Base-by-base conservation (phyloP, 2,888 invertebrate genomes). In the Chrysina gloriosa region DNA sequence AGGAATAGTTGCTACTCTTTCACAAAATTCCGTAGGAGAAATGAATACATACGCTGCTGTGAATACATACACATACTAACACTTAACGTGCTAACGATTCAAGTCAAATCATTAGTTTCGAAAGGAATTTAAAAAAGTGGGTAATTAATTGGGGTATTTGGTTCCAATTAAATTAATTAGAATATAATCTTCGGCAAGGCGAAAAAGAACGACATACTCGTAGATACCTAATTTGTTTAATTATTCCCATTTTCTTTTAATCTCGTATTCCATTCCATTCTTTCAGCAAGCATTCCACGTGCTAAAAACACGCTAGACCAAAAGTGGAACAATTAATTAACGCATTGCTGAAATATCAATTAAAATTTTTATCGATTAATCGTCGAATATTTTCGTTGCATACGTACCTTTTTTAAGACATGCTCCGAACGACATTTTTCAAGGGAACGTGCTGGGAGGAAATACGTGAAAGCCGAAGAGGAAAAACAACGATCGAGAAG, bases 161-260 rank as follows among this genome's bases (percentile, higher is more conserved):
- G 52, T 52, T 52, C 52, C 31, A 31, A 52, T 52, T 52, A 52
- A 52, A 27, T 52, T 52, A 52, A 52, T 52, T 52, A 52, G 52
- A 52, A 52, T 52, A 29, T 52, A 52, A 29, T 52, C 52, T 11
- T 7, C 29, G 29, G 11, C 52, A 14, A 52, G 27, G 31, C 27
- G 16, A 50, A 7, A 29, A 52, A 16, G 5, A 52, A 36, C 11
- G 36, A n/a, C n/a, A 36, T 36, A 11, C 39, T n/a, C 4, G 5
- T 52, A 27, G 14, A 52, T 52, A 52, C 2, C 16, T 31, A 29
- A 52, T 52, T 52, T 52, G 52, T 29, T 52, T 52, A 52, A 52
- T 52, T 52, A 52, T 29, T 29, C 16, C 29, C 29, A 23, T 29
- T 52, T n/a, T 6, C 52, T 29, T 52, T 29, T 48, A 29, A 14